Base-by-base conservation (phyloP, 2,888 invertebrate species). In the Microchrysa polita region DNA sequence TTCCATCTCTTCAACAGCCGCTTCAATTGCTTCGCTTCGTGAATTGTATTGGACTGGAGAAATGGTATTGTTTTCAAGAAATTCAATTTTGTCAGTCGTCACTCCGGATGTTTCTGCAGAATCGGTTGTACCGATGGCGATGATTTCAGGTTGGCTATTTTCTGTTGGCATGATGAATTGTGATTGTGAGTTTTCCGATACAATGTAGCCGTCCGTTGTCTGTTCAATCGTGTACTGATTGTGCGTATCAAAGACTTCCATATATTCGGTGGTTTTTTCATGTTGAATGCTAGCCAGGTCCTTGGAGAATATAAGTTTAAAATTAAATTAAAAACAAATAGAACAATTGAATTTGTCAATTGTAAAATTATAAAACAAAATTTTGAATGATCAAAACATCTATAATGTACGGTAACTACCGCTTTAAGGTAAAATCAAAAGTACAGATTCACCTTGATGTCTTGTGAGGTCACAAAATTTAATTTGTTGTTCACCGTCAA, bases 1-100 rank as follows among this genome's bases (percentile, higher is more conserved):
- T 1, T 84, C 80, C 0, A 84, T 84, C 1, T 83, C 83, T 1
- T 81, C 79, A 0, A 82, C 82, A 1, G 84, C 84, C n/a, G 80
- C 74, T 23, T 82, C 82, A 16, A 83, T 69, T 10, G 82, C 78
- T 67, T 81, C 79, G 44, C 80, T 79, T 16, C 79, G 75, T 1
- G 69, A 52, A 18, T 60, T 61, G 40, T 53, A 59, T 59, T 48
- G 16, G 57, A 1, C 23, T 72, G 59, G 72, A 42, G 23, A 1
- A 57, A n/a, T 44, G 44, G 42, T n/a, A 1, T 7, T 1, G 22
- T 12, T n/a, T 40, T 59, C 27, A 44, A 44, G 1, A 59, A 1
- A 16, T 53, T 67, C 7, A n/a, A 48, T 57, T 53, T 48, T 16
- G 2, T 27, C 10, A 72, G 44, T 1, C 14, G 10, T 16, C n/a